These are phyloP conservation scores for Capreolus pygargus DNA, from an alignment of 2,113 vertebrate species.

Conservation along the genomic window DNA sequence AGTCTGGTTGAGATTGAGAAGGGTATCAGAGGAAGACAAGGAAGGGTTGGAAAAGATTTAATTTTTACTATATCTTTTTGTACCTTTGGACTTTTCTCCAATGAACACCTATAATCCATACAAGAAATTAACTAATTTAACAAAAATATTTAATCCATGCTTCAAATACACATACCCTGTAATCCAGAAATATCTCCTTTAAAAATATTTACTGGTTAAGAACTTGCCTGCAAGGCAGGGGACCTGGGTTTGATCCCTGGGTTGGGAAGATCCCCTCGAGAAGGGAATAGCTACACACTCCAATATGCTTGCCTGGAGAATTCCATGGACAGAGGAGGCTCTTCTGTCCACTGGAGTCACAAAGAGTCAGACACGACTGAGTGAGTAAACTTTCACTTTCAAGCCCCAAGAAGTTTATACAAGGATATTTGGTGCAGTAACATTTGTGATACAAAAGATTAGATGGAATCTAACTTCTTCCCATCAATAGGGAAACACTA, in stretches of 20 bases:
- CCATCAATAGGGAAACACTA: neutral
- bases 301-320: neutral
- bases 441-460: neutral
- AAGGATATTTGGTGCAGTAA: neutral
- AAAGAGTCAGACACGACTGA: neutral
- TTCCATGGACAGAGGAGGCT: neutral
- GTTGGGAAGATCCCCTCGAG: neutral
- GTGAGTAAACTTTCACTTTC: neutral
- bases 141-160: neutral
- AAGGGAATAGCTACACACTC: neutral
- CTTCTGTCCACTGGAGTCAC: neutral
- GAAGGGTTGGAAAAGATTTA: neutral
- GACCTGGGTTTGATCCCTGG: neutral
- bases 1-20: neutral
- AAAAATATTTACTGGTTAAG: neutral
- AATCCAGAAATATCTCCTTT: neutral
- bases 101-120: neutral
- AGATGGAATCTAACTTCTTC: neutral
- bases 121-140: conserved; percentile 3
- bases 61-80: neutral
- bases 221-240: neutral
- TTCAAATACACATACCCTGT: neutral
- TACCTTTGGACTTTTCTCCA: neutral
- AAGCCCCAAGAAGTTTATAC: neutral
- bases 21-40: neutral